A percentile compares a stretch with the other conserved stretches of the same genome.
These are phyloP conservation scores for Colletes latitarsis DNA, from an alignment of 1,140 invertebrate genomes.

Conservation along the genomic window DNA sequence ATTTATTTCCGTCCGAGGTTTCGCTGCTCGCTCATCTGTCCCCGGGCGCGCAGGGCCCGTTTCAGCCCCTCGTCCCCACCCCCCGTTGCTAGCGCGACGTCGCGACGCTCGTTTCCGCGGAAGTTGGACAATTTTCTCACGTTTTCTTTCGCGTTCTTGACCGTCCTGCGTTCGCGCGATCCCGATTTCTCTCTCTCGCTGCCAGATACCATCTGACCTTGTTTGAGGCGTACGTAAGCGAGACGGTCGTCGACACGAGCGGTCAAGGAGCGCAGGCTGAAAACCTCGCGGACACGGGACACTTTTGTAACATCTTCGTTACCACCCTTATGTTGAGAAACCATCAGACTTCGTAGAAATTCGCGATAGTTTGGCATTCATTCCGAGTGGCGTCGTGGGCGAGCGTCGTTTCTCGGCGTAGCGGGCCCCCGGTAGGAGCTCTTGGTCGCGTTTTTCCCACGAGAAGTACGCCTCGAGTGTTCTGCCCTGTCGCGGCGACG, in stretches of 20 bases:
- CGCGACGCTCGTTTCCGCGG: conserved; percentile 1
- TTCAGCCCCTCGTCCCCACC: not conserved
- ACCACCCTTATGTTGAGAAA: no score
- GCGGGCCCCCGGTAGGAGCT: no score
- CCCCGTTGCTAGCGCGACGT: not conserved
- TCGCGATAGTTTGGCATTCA: no score
- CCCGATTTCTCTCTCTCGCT: conserved; percentile 1
- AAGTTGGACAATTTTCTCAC: conserved; percentile 22
- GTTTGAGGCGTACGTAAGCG: conserved; percentile 39
- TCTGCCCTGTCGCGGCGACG: conserved; percentile 66
- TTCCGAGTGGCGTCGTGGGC: no score
- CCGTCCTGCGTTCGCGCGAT: conserved; percentile 1
- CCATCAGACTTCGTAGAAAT: no score
- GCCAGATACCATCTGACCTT: conserved; percentile 44
- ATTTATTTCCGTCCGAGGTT: conserved; percentile 42
- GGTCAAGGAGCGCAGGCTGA: conserved; percentile 36
- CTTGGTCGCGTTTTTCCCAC: conserved; percentile 56
- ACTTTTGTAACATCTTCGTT: no score
- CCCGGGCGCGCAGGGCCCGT: not conserved
- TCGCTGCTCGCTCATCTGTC: not conserved
- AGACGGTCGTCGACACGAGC: conserved; percentile 46
- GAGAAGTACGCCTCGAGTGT: conserved; percentile 44
- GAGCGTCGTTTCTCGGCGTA: no score
- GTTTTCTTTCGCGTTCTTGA: not conserved
- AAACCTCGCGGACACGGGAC: conserved; percentile 26